Base-by-base conservation (phyloP, 2,113 vertebrate genomes). In the Cryptotis parvus region DNA sequence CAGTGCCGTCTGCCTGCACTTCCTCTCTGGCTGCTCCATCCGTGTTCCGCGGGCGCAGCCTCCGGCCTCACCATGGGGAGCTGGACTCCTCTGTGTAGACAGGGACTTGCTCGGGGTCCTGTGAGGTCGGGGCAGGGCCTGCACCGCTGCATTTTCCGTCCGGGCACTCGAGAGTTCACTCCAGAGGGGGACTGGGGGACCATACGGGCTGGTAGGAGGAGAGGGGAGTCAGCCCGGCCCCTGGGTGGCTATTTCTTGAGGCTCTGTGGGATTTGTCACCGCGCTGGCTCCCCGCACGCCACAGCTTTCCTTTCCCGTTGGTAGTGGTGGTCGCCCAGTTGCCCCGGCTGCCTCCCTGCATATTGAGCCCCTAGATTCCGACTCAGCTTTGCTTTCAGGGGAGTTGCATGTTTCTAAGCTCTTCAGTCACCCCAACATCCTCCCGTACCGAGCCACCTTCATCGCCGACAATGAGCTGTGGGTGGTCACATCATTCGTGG, bases 401-500 rank as follows among this genome's bases (percentile, higher is more conserved):
- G 99, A 99, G 79, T 98, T 99, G 81, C 99, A 99, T 18, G 99
- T 99, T 95, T 99, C 99, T 75, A 99, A 99, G 95, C 97, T 99
- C 95, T 99, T 99, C 97, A 99, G 97, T 96, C 99, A 99, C 86
- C 97, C 98, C 87, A 99, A 99, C 88, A 99, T 99, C 1, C 97
- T 99, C 79, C 99, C 99, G 7, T 99, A 99, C 96, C 99, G 98
- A 98, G 99, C 99, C 41, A 98, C 99, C 90, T 99, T 99, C 84
- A 98, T 99, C 93, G 98, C 99, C 35, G 98, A 99, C 95, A 99
- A 99, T 16, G 99, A 99, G 96, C 98, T 99, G 24, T 99, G 99
- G 99, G 99, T 99, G 26, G 99, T 99, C 93, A 99, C 99, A 0
- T 98, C 99, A 11, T 99, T 99, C 97, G 99, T 99, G 99, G 99